Base-by-base conservation (phyloP, 2,797 vertebrate genomes). In the Babyrousa celebensis region DNA sequence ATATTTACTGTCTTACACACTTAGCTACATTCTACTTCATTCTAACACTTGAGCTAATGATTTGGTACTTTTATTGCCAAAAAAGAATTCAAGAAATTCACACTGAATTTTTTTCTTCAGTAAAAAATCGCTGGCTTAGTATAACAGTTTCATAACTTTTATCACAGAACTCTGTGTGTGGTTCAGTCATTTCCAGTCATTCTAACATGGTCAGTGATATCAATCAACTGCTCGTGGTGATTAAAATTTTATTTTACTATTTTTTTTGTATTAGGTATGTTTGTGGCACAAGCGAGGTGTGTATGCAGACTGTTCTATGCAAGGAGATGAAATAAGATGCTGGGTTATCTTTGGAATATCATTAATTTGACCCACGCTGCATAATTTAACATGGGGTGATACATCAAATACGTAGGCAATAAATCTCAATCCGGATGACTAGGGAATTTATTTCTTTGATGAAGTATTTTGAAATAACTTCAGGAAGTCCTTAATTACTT, bases 381-480 rank as follows among this genome's bases (percentile, higher is more conserved):
- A 63, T 77, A 94, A 67, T 63, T 92, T 17, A 87, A 25, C 32
- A 62, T 27, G 5, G 18, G 14, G 20, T 27, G 65, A 91, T 36
- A 16, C 32, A 52, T 88, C 74, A 86, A 93, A 71, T 25, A 25
- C 36, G 14, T 23, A 74, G 86, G 48, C 63, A 92, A 91, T 85
- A 83, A 83, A 65, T 86, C 77, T 95, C 72, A 92, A 86, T 91
- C 43, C 54, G 62, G 32, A 86, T 70, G 71, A 93, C 48, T 15
- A 85, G 52, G 75, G 70, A 48, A 80, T 5, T 91, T 77, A 62
- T 20, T 95, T 89, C 75, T 91, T 96, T 83, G 77, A 58, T 91
- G n/a, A 92, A 96, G 15, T 87, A 79, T 82, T 95, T 91, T 82
- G 72, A 93, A 96, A 70, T 56, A 95, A 63, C 72, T 96, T 80